Conservation (phyloP, 2,797 vertebrate species). For the Gymnodraco acuticeps region DNA sequence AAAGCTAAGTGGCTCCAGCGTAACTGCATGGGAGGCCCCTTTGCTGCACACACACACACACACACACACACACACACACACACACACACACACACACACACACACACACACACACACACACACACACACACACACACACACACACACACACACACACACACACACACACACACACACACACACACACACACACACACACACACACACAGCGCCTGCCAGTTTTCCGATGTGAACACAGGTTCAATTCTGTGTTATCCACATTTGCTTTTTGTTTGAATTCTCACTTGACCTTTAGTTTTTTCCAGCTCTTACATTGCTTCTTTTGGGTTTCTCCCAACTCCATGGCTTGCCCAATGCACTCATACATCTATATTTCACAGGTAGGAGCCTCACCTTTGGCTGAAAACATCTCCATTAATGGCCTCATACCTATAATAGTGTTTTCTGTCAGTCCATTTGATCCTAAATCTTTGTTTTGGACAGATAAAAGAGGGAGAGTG, state of each 20-base stretch:
- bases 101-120: no score
- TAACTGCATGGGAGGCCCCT: constrained; percentile 46
- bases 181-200: constrained; percentile 19
- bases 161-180: constrained; percentile 24
- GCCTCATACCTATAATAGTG: constrained; percentile 15
- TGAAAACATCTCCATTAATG: constrained; percentile 43
- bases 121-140: constrained; percentile 18
- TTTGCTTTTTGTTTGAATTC: constrained; percentile 65
- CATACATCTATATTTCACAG: constrained; percentile 30
- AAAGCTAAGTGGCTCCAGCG: constrained; percentile 70
- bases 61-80: no score
- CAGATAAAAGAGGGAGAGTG: background rate
- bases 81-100: no score
- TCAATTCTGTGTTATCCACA: constrained; percentile 52
- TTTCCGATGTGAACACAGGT: constrained; percentile 49
- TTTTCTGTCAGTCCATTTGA: constrained; percentile 31
- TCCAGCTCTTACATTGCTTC: constrained; percentile 21
- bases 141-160: constrained; percentile 25
- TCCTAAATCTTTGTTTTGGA: constrained; percentile 45
- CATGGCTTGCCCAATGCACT: constrained; percentile 15
- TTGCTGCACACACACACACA: no score
- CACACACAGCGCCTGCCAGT: constrained; percentile 39
- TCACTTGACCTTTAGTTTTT: constrained; percentile 51
- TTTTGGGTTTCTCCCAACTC: constrained; percentile 15
- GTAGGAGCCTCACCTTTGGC: background rate